These are phyloP conservation scores for Furcifer pardalis DNA, from an alignment of 2,797 vertebrate genomes.

Conservation along the genomic window DNA sequence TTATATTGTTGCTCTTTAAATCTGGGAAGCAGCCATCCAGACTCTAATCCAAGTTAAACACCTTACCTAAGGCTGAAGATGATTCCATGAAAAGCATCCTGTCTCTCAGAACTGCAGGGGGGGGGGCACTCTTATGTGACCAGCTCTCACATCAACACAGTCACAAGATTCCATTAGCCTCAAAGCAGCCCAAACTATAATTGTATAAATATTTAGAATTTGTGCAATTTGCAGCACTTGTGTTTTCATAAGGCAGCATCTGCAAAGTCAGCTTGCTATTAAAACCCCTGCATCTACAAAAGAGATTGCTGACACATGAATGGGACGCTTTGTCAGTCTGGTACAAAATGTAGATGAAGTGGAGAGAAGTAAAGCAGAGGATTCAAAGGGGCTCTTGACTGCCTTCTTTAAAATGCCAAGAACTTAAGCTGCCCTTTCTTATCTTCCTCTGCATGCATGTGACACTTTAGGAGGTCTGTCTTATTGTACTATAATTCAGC, in stretches of 20 bases:
- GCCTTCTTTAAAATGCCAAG: constrained; percentile 81
- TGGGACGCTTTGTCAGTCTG: constrained; percentile 76
- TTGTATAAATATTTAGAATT: constrained; percentile 59
- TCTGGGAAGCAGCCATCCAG: neutral
- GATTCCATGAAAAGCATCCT: constrained; percentile 50
- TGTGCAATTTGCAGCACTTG: constrained; percentile 51
- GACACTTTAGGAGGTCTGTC: constrained; percentile 78
- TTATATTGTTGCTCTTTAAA: neutral
- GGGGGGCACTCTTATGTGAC: constrained; percentile 26
- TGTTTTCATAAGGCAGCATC: constrained; percentile 65
- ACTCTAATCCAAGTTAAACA: neutral
- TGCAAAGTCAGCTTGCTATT: constrained; percentile 73
- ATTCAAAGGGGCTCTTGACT: constrained; percentile 80
- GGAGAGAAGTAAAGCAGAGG: constrained; percentile 64
- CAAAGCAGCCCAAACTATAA: constrained; percentile 60
- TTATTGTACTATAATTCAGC: constrained; percentile 80
- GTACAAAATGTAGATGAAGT: constrained; percentile 78
- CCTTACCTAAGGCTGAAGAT: constrained; percentile 33
- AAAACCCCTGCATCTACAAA: constrained; percentile 69
- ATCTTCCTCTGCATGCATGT: constrained; percentile 75
- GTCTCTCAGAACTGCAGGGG: constrained; percentile 43
- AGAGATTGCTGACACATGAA: constrained; percentile 72
- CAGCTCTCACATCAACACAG: constrained; percentile 52
- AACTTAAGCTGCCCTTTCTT: constrained; percentile 81
- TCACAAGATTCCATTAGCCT: constrained; percentile 55